Percentiles rank a stretch among this genome's conserved stretches.
Evolutionary conservation across 2,113 vertebrate genomes (phyloP).

Genomic region (Dendrocopos noguchii): DNA sequence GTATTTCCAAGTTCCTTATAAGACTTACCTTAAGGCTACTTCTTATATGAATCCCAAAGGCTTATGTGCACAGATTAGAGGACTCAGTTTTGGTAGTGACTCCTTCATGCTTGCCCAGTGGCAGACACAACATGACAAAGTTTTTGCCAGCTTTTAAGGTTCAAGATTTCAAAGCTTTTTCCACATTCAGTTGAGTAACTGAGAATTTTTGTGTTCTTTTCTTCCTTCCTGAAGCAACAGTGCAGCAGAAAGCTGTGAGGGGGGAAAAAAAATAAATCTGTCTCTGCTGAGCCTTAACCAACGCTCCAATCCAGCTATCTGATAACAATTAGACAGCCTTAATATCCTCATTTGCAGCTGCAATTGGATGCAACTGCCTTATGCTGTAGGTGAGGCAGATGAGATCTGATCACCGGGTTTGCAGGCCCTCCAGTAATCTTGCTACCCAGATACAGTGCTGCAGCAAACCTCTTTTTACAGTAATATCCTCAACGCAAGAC

Average conservation of each 20-base stretch:
- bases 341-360: not conserved
- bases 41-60: not conserved
- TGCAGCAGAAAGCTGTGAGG: not conserved
- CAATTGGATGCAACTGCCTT: not conserved
- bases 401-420: not conserved
- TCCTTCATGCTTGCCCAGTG: not conserved
- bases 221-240: not conserved
- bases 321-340: not conserved
- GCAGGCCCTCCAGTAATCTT: not conserved
- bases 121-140: not conserved
- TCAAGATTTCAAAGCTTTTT: not conserved
- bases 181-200: not conserved
- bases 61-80: not conserved
- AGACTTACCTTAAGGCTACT: not conserved
- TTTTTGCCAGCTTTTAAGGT: not conserved
- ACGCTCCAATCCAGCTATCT: not conserved
- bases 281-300: not conserved
- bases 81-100: not conserved
- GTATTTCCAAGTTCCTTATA: not conserved
- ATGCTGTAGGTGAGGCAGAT: not conserved
- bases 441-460: not conserved
- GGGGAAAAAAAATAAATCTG: not conserved
- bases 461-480: not conserved
- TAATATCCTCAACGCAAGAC: not conserved
- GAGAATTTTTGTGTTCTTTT: not conserved